These are phyloP conservation scores for Xanthorhoe designata DNA, from an alignment of 2,888 invertebrate species.

Conservation along the genomic window DNA sequence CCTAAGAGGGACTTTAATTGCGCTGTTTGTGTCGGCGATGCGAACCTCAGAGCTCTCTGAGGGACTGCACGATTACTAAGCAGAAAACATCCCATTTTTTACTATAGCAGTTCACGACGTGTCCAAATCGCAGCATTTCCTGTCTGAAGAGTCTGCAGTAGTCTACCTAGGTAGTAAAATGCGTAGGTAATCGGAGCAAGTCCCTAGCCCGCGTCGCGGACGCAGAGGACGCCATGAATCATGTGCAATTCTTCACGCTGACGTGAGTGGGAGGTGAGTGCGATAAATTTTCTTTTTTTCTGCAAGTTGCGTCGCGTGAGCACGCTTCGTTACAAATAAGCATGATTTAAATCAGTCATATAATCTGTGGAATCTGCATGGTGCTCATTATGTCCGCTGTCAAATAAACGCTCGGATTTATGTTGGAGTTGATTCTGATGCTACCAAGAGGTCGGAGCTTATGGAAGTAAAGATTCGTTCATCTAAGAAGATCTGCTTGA, in stretches of 20 bases:
- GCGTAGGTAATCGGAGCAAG: background rate
- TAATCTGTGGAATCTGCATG: slow-evolving; percentile 47
- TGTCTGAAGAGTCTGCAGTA: background rate
- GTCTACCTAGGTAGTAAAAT: background rate
- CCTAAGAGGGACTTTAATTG: background rate
- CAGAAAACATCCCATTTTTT: background rate
- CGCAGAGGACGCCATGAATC: slow-evolving; percentile 20
- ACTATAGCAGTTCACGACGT: no score
- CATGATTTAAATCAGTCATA: slow-evolving; percentile 68
- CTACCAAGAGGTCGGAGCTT: background rate
- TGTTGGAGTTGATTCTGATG: slow-evolving; percentile 14
- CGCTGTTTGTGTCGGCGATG: slow-evolving; percentile 2
- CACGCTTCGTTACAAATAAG: slow-evolving; percentile 77
- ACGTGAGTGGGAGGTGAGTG: slow-evolving; percentile 27
- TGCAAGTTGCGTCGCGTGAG: slow-evolving; percentile 50
- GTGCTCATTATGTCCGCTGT: slow-evolving; percentile 11
- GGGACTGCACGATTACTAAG: background rate
- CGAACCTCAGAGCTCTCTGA: background rate
- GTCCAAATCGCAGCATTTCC: no score
- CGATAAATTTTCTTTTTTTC: slow-evolving; percentile 40
- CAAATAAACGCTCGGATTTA: slow-evolving; percentile 28
- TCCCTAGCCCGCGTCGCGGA: slow-evolving; percentile 7
- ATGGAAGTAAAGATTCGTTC: background rate
- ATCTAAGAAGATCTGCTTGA: background rate
- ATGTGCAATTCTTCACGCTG: slow-evolving; percentile 36